Conservation (phyloP, 2,888 invertebrate genomes). For the Peribatodes rhomboidaria region DNA sequence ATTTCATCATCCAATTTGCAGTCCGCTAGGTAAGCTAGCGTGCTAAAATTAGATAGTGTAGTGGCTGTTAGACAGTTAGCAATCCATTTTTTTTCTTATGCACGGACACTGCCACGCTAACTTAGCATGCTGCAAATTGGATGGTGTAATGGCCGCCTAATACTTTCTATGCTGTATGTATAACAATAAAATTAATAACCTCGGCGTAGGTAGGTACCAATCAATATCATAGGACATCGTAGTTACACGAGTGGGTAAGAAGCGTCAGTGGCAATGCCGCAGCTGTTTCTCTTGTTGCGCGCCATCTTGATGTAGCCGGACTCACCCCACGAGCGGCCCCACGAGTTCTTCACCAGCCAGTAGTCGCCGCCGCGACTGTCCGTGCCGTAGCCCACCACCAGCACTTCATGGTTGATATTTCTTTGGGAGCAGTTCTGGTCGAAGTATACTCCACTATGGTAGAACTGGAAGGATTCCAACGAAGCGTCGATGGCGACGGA, state of each 20-base stretch:
- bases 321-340: constrained; percentile 93
- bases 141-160: too few species aligned
- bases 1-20: too few species aligned
- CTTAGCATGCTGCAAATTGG: too few species aligned
- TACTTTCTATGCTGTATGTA: too few species aligned
- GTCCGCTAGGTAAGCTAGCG: too few species aligned
- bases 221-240: too few species aligned
- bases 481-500: constrained; percentile 96
- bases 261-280: constrained; percentile 91
- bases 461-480: constrained; percentile 94
- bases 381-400: constrained; percentile 94
- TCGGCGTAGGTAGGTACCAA: too few species aligned
- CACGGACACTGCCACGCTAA: too few species aligned
- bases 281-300: constrained; percentile 93
- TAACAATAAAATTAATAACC: too few species aligned
- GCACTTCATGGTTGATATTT: constrained; percentile 67
- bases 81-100: too few species aligned
- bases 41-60: too few species aligned
- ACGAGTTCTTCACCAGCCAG: constrained; percentile 96
- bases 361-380: constrained; percentile 91
- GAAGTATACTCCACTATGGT: constrained; percentile 92
- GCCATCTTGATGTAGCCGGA: constrained; percentile 96
- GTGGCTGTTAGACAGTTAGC: too few species aligned
- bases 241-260: neutral
- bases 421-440: constrained; percentile 90